Percentiles rank a stretch among this genome's conserved stretches.
Evolutionary conservation across 2,797 vertebrate genomes (phyloP).

Genomic region (Pangasius sanitwongsei): DNA sequence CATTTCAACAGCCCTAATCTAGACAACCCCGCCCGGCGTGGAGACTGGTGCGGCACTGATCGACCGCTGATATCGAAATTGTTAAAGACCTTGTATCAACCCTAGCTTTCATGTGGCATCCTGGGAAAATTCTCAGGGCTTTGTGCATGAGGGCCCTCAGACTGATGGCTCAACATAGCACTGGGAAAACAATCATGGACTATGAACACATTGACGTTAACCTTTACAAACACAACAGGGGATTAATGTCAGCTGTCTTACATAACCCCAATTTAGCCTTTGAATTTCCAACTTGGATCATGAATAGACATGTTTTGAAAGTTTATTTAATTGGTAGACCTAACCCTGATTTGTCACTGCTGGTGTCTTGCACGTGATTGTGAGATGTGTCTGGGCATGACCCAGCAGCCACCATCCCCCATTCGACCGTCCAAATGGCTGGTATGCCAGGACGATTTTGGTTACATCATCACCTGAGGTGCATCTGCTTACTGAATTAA

Average conservation of each 20-base stretch:
- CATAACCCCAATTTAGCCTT: slow-evolving; percentile 3
- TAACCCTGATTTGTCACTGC: slow-evolving; percentile 51
- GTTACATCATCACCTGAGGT: slow-evolving; percentile 70
- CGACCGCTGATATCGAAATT: slow-evolving; percentile 56
- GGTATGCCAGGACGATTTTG: slow-evolving; percentile 68
- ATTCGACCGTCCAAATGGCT: slow-evolving; percentile 57
- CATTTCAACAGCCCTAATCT: slow-evolving; percentile 69
- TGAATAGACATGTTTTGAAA: slow-evolving; percentile 36
- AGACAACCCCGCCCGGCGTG: slow-evolving; percentile 41
- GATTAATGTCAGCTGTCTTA: slow-evolving; percentile 26
- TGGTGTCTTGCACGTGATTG: slow-evolving; percentile 51
- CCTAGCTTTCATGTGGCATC: slow-evolving; percentile 50
- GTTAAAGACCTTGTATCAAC: slow-evolving; percentile 58
- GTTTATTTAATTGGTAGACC: slow-evolving; percentile 39
- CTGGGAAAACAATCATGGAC: slow-evolving; percentile 40
- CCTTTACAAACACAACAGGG: slow-evolving; percentile 31
- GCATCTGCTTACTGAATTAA: slow-evolving; percentile 77
- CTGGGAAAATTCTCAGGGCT: slow-evolving; percentile 49
- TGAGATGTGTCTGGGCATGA: slow-evolving; percentile 73
- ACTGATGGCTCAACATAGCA: slow-evolving; percentile 5
- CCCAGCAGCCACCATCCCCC: slow-evolving; percentile 59
- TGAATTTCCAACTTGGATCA: slow-evolving; percentile 25
- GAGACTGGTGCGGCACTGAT: slow-evolving; percentile 54
- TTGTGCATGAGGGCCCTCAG: slow-evolving; percentile 41
- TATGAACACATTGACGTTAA: slow-evolving; percentile 20